Conservation (phyloP, 2,797 vertebrate species). For the Valencia hispanica region DNA sequence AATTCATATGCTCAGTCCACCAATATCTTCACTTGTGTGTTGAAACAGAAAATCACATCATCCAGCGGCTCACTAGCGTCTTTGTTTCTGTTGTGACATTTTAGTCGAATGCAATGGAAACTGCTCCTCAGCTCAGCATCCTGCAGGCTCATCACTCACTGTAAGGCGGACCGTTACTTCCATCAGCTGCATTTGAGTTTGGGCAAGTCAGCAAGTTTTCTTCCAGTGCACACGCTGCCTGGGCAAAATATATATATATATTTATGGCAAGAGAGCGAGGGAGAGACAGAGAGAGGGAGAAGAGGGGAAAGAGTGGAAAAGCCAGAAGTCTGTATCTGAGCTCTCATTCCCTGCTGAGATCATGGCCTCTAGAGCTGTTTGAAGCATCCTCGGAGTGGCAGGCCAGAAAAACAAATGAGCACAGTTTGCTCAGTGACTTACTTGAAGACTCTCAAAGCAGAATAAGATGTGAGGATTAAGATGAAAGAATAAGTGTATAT, state of each 20-base stretch:
- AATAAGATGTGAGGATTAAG: conserved; percentile 23
- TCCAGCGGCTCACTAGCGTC: conserved; percentile 30
- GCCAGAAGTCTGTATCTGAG: conserved; percentile 55
- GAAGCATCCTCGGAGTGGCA: conserved; percentile 54
- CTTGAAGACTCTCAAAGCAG: conserved; percentile 34
- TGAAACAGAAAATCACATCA: conserved; percentile 41
- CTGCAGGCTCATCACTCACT: conserved; percentile 84
- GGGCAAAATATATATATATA: conserved; percentile 71
- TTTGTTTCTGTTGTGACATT: conserved; percentile 64
- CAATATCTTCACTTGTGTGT: conserved; percentile 51
- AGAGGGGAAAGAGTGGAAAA: conserved; percentile 33
- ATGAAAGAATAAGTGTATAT: background rate
- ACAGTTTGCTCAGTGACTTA: conserved; percentile 34
- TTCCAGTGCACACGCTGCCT: conserved; percentile 65
- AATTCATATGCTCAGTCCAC: conserved; percentile 64
- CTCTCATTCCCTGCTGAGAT: conserved; percentile 58
- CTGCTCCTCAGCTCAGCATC: conserved; percentile 75
- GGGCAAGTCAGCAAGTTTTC: conserved; percentile 82
- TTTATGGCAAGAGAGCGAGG: background rate
- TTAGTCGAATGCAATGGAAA: conserved; percentile 64
- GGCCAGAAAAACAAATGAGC: conserved; percentile 63
- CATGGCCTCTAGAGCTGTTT: conserved; percentile 63
- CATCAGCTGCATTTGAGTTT: conserved; percentile 81
- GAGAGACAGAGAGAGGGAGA: background rate
- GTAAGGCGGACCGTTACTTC: conserved; percentile 80